phyloP scores from a whole-genome alignment of 2,113 vertebrate genomes.

The Rana temporaria region DNA sequence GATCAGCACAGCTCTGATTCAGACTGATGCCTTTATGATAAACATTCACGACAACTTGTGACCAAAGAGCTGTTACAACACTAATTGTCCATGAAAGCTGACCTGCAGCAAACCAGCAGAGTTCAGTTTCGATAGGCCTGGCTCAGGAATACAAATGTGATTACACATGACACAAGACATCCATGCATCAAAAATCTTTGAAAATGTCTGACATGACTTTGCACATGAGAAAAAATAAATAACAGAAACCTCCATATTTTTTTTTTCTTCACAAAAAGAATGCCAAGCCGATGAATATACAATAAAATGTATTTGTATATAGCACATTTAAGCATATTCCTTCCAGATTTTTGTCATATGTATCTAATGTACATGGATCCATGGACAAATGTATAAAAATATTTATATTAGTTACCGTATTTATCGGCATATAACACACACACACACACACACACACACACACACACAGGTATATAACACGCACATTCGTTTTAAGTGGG shows the following conservation, averaged over 20 bases:
- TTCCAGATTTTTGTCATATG: no score
- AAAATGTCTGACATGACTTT: slow-evolving; percentile 76
- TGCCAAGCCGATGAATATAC: not conserved
- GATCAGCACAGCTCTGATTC: slow-evolving; percentile 79
- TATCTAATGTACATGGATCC: no score
- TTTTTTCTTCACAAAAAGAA: not conserved
- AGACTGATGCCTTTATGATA: slow-evolving; percentile 80
- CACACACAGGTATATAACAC: no score
- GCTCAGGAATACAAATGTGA: slow-evolving; percentile 76
- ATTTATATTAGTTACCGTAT: no score
- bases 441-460: no score
- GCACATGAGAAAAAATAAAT: slow-evolving; percentile 55
- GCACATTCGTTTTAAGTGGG: no score
- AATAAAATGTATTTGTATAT: not conserved
- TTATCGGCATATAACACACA: no score
- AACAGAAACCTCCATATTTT: slow-evolving; percentile 30
- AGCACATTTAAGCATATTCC: no score
- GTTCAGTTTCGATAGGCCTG: slow-evolving; percentile 89
- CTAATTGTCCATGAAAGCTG: slow-evolving; percentile 99
- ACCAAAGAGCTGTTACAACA: slow-evolving; percentile 92
- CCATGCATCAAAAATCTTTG: slow-evolving; percentile 85
- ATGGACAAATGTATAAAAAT: no score
- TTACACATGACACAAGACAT: slow-evolving; percentile 92
- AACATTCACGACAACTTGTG: slow-evolving; percentile 92
- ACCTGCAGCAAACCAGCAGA: slow-evolving; percentile 93